These are phyloP conservation scores for Phalangium opilio DNA, from an alignment of 2,888 invertebrate genomes.

Conservation along the genomic window DNA sequence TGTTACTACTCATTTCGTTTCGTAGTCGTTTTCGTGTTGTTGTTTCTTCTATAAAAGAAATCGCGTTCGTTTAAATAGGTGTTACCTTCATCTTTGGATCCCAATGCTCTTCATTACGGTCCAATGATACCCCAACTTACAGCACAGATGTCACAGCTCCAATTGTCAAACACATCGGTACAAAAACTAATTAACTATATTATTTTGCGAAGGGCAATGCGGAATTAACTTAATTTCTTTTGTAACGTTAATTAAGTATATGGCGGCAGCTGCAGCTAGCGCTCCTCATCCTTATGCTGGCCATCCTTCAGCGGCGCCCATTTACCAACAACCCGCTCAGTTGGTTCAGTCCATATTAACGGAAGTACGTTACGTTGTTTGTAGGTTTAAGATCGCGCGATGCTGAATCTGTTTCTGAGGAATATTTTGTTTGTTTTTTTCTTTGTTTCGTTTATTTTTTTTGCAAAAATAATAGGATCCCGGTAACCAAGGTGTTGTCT, in stretches of 20 bases:
- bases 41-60: neutral
- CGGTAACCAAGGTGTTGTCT: too few relatives aligned
- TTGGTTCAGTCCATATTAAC: constrained; percentile 14
- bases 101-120: constrained; percentile 45
- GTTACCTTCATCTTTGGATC: constrained; percentile 48
- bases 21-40: neutral
- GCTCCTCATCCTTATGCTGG: constrained; percentile 15
- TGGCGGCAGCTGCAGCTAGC: constrained; percentile 6
- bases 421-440: too few relatives aligned
- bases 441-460: too few relatives aligned
- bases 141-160: constrained; percentile 50
- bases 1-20: too few relatives aligned
- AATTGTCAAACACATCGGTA: constrained; percentile 37
- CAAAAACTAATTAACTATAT: too few relatives aligned
- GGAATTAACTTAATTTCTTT: too few relatives aligned
- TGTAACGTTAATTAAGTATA: neutral
- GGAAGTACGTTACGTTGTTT: too few relatives aligned
- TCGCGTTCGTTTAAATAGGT: constrained; percentile 24
- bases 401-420: too few relatives aligned
- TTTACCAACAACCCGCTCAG: constrained; percentile 17
- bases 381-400: too few relatives aligned
- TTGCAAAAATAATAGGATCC: too few relatives aligned
- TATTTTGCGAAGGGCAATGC: too few relatives aligned
- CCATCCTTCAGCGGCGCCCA: constrained; percentile 9
- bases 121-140: constrained; percentile 49